A percentile compares a stretch with the other conserved stretches of the same genome.
phyloP scores from a whole-genome alignment of 2,888 invertebrate genomes.

The Ormyrus nitidulus region DNA sequence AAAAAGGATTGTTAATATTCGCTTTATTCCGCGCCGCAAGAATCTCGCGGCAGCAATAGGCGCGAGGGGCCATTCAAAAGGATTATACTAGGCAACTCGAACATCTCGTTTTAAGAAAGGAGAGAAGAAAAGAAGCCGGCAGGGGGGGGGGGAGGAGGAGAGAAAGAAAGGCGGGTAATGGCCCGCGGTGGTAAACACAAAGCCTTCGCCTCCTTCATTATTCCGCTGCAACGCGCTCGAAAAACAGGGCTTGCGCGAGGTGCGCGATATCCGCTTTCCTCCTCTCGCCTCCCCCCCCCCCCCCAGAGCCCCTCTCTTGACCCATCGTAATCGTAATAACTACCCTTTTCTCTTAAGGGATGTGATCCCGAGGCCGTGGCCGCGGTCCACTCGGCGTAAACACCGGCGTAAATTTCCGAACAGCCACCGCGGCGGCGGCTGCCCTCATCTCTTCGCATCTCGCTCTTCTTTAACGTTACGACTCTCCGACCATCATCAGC shows the following conservation, averaged over 20 bases:
- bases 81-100: conserved; percentile 24
- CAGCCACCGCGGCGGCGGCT: conserved; percentile 40
- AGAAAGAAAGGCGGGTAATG: neutral
- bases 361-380: conserved; percentile 50
- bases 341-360: conserved; percentile 58
- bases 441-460: conserved; percentile 20
- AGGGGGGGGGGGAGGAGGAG: neutral
- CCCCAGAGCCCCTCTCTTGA: conserved; percentile 10
- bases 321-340: conserved; percentile 66
- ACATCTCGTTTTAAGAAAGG: conserved; percentile 25
- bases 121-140: neutral
- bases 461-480: conserved; percentile 57
- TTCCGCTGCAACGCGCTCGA: neutral
- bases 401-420: conserved; percentile 68
- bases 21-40: no score
- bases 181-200: neutral
- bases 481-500: conserved; percentile 58
- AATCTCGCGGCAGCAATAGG: no score
- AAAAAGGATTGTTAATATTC: no score
- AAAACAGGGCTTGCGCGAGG: neutral
- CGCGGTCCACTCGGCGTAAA: conserved; percentile 65
- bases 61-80: neutral
- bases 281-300: neutral
- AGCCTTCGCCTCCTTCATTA: neutral
- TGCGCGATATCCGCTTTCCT: conserved; percentile 10